Base-by-base conservation (phyloP, 2,797 vertebrate species). In the Chelonia mydas region DNA sequence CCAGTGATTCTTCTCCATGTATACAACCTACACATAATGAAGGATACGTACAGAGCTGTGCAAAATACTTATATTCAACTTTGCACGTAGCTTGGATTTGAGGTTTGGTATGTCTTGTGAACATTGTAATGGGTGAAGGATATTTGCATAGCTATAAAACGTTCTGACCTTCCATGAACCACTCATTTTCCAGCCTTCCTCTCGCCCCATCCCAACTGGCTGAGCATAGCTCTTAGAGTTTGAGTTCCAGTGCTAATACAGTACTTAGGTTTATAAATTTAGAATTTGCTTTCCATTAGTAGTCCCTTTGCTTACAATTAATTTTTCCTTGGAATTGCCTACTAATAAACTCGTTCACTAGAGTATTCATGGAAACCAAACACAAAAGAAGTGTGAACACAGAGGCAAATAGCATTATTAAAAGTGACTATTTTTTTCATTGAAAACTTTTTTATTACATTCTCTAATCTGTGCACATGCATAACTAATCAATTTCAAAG, bases 291-390 rank as follows among this genome's bases (percentile, higher is more conserved):
- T 94, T 89, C 45, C 25, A 76, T 28, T 51, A 4, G 1, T 45
- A 79, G 89, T 91, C 1, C 68, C 90, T 51, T 80, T 77, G 7
- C 17, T 87, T 80, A 85, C 84, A 80, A 57, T 91, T 0, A 0
- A 5, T 21, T 65, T 92, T 83, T 54, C 23, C 89, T 89, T 89
- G 4, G 13, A 4, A 27, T 86, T 83, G 7, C 8, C 28, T 85
- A 55, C 11, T 88, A 85, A 89, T 80, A 84, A 83, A 7, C 33
- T 65, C 4, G 27, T 94, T 93, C 92, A 28, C 53, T 81, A 55
- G 28, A 37, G 74, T 85, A 83, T 54, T 54, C 53, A 54, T 54
- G 10, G 37, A 89, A 95, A 95, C 79, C 10, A 86, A 96, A 92
- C 31, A 82, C 28, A 7, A 86, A 74, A 94, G n/a, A 88, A 5